phyloP scores from a whole-genome alignment of 2,797 vertebrate species.

The Mus minutoides region DNA sequence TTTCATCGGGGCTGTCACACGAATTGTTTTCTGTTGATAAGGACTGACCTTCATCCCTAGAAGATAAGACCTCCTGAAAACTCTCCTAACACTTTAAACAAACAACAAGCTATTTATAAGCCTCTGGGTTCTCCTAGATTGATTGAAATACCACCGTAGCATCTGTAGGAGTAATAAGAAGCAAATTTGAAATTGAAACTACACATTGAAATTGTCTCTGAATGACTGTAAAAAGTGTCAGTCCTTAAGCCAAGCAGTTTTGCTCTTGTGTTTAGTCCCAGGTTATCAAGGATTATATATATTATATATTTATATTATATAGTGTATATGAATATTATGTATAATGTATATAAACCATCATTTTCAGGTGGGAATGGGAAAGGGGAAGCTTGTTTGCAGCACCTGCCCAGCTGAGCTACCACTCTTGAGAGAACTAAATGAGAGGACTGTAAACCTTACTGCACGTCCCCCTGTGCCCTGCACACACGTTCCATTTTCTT shows the following conservation, averaged over 20 bases:
- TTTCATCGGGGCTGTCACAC: background rate
- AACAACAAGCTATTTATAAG: background rate
- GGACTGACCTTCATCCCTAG: background rate
- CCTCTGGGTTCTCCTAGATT: background rate
- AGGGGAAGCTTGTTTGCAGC: background rate
- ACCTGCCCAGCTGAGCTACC: background rate
- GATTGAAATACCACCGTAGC: background rate
- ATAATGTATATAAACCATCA: background rate
- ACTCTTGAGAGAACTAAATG: background rate
- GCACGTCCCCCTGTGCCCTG: background rate
- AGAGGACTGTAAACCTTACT: background rate
- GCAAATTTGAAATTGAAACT: background rate
- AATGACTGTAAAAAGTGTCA: background rate
- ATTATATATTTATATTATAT: too few relatives aligned
- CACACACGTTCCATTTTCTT: background rate
- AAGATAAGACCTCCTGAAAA: background rate
- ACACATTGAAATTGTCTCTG: constrained; percentile 1
- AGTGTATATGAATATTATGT: too few relatives aligned
- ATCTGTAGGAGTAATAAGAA: background rate
- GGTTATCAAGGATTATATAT: background rate
- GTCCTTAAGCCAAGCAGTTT: constrained; percentile 2
- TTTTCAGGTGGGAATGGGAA: background rate
- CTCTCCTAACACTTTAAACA: constrained; percentile 8
- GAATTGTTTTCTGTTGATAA: constrained; percentile 9
- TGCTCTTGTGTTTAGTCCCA: background rate